A percentile compares a stretch with the other conserved stretches of the same genome.
These are phyloP conservation scores for Glyphotaelius pellucidus DNA, from an alignment of 2,888 invertebrate species.

Conservation along the genomic window DNA sequence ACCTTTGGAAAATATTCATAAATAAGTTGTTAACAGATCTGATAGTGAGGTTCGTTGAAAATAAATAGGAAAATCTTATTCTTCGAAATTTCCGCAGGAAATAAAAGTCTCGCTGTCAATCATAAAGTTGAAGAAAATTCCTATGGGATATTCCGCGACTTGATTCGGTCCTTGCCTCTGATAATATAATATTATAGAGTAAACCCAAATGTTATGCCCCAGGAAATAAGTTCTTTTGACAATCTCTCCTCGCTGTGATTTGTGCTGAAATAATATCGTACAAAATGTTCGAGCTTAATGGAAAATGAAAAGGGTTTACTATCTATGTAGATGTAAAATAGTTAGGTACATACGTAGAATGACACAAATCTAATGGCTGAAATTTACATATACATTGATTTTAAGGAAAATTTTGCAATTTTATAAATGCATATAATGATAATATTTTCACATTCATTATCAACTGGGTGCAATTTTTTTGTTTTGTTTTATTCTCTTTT, in stretches of 20 bases:
- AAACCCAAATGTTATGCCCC: slow-evolving; percentile 2
- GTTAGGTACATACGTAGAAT: background rate
- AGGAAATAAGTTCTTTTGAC: slow-evolving; percentile 2
- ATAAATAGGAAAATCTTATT: background rate
- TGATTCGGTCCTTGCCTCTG: background rate
- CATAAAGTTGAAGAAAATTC: background rate
- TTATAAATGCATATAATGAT: too few relatives aligned
- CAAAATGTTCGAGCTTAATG: background rate
- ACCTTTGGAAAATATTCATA: background rate
- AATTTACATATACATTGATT: background rate
- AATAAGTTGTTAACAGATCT: background rate
- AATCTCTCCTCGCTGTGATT: background rate
- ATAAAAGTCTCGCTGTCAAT: background rate
- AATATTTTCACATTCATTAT: too few relatives aligned
- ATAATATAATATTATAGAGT: background rate
- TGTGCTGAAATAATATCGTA: background rate
- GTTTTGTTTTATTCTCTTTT: too few relatives aligned
- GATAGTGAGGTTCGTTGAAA: background rate
- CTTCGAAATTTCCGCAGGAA: background rate
- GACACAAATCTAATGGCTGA: background rate
- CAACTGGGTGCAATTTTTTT: too few relatives aligned
- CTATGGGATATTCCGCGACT: background rate
- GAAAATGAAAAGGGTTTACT: background rate
- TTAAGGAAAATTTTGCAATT: background rate
- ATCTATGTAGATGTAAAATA: background rate